Conservation (phyloP, 2,113 vertebrate species). For the Cisticola juncidis region DNA sequence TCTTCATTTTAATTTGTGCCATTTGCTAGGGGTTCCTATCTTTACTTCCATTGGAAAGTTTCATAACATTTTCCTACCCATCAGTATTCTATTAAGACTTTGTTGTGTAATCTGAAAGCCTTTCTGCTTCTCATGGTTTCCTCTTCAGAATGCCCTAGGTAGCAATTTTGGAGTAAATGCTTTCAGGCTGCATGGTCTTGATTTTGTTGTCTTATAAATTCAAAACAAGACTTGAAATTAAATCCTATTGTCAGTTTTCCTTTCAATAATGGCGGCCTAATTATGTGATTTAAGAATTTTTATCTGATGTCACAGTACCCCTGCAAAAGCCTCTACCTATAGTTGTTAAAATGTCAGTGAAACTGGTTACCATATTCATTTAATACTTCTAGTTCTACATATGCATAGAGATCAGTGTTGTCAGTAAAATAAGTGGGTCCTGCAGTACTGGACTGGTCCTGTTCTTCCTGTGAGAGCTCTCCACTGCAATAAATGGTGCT, state of each 20-base stretch:
- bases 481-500: not conserved
- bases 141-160: conserved; percentile 39
- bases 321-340: not conserved
- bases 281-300: not conserved
- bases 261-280: not conserved
- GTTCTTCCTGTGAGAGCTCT: not conserved
- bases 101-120: conserved; percentile 29
- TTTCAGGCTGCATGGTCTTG: not conserved
- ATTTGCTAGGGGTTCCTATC: not conserved
- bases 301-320: not conserved
- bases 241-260: not conserved
- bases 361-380: not conserved
- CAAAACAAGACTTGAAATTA: conserved; percentile 2
- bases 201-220: conserved; percentile 18
- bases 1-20: not conserved
- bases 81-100: conserved; percentile 33
- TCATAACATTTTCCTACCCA: conserved; percentile 36
- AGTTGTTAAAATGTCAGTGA: not conserved
- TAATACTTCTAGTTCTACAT: not conserved
- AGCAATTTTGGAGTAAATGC: not conserved
- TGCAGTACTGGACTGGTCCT: not conserved
- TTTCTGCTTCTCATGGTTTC: conserved; percentile 37
- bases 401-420: not conserved
- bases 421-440: not conserved
- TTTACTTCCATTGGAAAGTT: not conserved